Evolutionary conservation across 1,140 invertebrate species (phyloP).

Genomic region (Cardiocondyla obscurior): DNA sequence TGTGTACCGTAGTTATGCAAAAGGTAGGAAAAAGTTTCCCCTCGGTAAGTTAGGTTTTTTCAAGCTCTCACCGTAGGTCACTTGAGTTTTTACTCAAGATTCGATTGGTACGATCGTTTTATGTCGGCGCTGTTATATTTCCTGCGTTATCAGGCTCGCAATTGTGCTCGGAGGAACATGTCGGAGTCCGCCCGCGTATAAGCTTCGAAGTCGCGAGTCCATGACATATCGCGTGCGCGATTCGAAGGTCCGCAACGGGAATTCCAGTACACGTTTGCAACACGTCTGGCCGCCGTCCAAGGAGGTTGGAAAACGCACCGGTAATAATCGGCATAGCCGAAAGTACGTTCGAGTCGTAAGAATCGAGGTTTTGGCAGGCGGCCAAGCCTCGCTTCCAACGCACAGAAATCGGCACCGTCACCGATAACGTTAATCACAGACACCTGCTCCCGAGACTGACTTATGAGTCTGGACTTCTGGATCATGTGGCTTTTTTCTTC

Average conservation of each 20-base stretch:
- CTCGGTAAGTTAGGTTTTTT: not conserved
- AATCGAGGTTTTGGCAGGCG: constrained; percentile 63
- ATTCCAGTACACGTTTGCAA: constrained; percentile 71
- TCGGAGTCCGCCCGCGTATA: not conserved
- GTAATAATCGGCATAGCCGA: constrained; percentile 70
- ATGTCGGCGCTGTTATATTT: not conserved
- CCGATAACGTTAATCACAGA: constrained; percentile 72
- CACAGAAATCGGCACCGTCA: constrained; percentile 59
- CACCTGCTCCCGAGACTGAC: constrained; percentile 69
- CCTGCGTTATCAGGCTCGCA: constrained; percentile 9
- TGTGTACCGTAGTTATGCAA: not conserved
- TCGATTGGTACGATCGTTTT: not conserved
- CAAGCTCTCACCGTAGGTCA: not conserved
- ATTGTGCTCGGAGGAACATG: not conserved
- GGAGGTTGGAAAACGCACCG: constrained; percentile 75
- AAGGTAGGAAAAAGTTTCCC: not conserved
- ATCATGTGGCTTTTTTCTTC: constrained; percentile 38
- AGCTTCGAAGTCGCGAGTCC: constrained; percentile 16
- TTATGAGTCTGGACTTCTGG: constrained; percentile 68
- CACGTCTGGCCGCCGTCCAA: constrained; percentile 76
- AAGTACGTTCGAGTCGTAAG: constrained; percentile 74
- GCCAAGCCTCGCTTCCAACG: constrained; percentile 62
- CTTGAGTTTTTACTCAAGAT: not conserved
- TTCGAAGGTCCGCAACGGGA: constrained; percentile 64
- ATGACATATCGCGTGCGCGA: constrained; percentile 42